phyloP scores from a whole-genome alignment of 2,113 vertebrate species.

The Bombycilla garrulus region DNA sequence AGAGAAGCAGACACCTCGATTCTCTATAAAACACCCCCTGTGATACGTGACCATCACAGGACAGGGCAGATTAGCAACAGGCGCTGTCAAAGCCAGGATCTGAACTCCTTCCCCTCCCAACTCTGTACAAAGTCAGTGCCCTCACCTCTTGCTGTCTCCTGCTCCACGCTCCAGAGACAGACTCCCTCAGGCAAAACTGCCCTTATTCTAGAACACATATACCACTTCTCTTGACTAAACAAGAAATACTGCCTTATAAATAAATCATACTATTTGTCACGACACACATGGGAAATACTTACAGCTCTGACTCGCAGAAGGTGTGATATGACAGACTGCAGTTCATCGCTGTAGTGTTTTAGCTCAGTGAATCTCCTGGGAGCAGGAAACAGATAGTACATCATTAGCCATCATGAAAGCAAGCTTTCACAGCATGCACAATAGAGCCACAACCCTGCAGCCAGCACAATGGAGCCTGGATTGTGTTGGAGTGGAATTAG shows the following conservation, averaged over 20 bases:
- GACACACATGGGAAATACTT: slow-evolving; percentile 69
- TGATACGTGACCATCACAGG: background rate
- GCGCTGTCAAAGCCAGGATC: background rate
- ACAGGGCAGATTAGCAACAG: background rate
- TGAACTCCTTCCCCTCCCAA: background rate
- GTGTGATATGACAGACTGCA: slow-evolving; percentile 90
- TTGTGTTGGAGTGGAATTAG: slow-evolving; percentile 1
- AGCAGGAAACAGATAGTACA: slow-evolving; percentile 64
- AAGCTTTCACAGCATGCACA: slow-evolving; percentile 20
- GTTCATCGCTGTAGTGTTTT: slow-evolving; percentile 91
- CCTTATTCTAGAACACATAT: background rate
- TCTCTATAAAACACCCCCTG: background rate
- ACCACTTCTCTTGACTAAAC: background rate
- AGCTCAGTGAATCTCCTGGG: slow-evolving; percentile 87
- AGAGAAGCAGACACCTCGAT: background rate
- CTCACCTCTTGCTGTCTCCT: background rate
- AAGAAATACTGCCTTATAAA: slow-evolving; percentile 34
- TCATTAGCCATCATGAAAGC: slow-evolving; percentile 58
- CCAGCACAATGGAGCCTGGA: background rate
- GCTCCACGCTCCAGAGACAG: background rate
- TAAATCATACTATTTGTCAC: slow-evolving; percentile 40
- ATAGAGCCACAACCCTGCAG: background rate
- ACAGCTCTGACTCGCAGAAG: slow-evolving; percentile 90
- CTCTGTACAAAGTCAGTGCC: background rate
- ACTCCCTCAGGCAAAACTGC: background rate